Conservation (phyloP, 1,140 invertebrate species). For the Heliothis virescens region DNA sequence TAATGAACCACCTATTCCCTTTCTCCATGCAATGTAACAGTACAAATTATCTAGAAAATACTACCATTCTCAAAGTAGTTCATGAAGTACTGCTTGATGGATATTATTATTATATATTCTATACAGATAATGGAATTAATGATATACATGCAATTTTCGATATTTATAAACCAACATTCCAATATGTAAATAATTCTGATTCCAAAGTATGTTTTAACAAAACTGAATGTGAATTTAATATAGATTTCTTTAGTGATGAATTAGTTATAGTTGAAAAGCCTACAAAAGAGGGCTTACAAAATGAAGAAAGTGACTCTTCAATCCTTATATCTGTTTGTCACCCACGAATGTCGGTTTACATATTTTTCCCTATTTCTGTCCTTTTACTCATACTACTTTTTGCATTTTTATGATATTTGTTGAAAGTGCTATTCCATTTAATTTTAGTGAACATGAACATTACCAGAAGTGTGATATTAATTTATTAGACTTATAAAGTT, state of each 20-base stretch:
- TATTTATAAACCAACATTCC: slow-evolving; percentile 93
- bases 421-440: slow-evolving; percentile 69
- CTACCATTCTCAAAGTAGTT: slow-evolving; percentile 87
- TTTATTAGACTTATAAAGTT: slow-evolving; percentile 69
- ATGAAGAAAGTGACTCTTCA: slow-evolving; percentile 90
- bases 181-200: slow-evolving; percentile 90
- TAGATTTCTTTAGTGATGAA: slow-evolving; percentile 90
- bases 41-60: slow-evolving; percentile 89
- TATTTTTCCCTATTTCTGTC: slow-evolving; percentile 92
- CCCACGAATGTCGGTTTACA: slow-evolving; percentile 91
- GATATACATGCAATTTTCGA: slow-evolving; percentile 93
- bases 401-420: slow-evolving; percentile 90
- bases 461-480: slow-evolving; percentile 81
- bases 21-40: slow-evolving; percentile 89
- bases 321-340: slow-evolving; percentile 91
- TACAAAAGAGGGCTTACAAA: slow-evolving; percentile 91
- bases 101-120: slow-evolving; percentile 96
- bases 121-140: slow-evolving; percentile 93
- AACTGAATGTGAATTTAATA: slow-evolving; percentile 91
- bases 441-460: slow-evolving; percentile 75
- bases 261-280: slow-evolving; percentile 93
- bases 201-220: slow-evolving; percentile 90
- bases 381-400: slow-evolving; percentile 91
- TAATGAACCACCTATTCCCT: slow-evolving; percentile 90
- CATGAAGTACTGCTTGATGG: slow-evolving; percentile 91